A percentile compares a stretch with the other conserved stretches of the same genome.
phyloP scores from a whole-genome alignment of 1,140 invertebrate genomes.

The Conus betulinus region DNA sequence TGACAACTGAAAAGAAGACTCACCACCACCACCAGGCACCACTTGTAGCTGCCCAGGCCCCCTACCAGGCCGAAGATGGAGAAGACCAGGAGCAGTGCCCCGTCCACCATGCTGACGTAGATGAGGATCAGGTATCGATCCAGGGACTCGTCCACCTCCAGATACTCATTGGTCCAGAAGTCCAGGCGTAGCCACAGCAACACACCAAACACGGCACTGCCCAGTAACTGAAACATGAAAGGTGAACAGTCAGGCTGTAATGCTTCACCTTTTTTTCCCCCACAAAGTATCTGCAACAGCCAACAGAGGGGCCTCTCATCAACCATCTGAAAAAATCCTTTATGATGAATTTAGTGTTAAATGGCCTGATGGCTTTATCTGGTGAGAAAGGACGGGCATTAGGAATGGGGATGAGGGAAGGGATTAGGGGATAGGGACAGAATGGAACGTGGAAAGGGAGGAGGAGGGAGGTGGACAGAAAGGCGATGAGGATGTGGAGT shows the following conservation, averaged over 20 bases:
- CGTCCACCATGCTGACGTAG: conserved; percentile 41
- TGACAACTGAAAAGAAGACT: conserved; percentile 15
- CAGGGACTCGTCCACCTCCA: conserved; percentile 33
- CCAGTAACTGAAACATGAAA: conserved; percentile 40
- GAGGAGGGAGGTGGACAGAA: background rate
- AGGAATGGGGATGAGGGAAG: too few species aligned
- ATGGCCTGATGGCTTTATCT: too few species aligned
- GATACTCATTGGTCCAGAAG: conserved; percentile 52
- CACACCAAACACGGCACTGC: conserved; percentile 48
- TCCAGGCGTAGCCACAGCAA: conserved; percentile 48
- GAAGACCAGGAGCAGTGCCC: conserved; percentile 42
- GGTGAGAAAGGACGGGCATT: too few species aligned
- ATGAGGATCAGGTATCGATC: conserved; percentile 44
- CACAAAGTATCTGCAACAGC: too few species aligned
- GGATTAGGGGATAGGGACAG: background rate
- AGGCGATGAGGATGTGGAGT: too few species aligned
- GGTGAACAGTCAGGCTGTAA: background rate
- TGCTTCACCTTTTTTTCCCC: too few species aligned
- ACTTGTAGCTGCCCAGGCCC: conserved; percentile 41
- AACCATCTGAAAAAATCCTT: too few species aligned
- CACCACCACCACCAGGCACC: conserved; percentile 46
- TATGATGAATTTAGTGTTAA: too few species aligned
- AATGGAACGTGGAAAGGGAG: conserved; percentile 2
- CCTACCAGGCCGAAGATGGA: conserved; percentile 46
- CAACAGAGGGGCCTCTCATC: too few species aligned